Percentiles rank a stretch among this genome's conserved stretches.
Evolutionary conservation across 1,140 invertebrate species (phyloP).

Genomic region (Coenobita brevimanus): DNA sequence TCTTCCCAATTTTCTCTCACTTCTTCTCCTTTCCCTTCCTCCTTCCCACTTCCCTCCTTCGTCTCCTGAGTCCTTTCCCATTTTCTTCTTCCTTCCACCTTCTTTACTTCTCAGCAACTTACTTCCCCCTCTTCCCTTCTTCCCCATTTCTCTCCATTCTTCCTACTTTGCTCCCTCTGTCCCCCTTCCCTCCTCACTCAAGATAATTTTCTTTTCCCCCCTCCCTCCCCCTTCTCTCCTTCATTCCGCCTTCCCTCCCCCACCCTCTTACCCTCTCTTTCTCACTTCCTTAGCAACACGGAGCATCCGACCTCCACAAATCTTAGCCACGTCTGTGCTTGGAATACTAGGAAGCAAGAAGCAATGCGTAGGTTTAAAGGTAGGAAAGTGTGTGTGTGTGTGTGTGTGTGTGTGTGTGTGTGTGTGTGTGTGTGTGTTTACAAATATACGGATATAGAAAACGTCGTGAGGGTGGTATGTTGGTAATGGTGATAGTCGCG

Average conservation of each 20-base stretch:
- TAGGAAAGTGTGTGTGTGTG: no score
- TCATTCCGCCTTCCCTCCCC: background rate
- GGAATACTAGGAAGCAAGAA: no score
- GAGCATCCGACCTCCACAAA: no score
- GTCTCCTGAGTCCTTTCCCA: no score
- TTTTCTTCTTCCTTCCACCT: no score
- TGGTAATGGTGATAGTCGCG: no score
- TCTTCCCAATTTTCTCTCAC: background rate
- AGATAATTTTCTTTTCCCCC: background rate
- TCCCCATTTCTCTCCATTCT: background rate
- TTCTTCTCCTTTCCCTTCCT: background rate
- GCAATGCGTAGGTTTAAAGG: no score
- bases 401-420: no score
- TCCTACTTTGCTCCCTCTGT: background rate
- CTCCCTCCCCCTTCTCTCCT: background rate
- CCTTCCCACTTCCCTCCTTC: background rate
- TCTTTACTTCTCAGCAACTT: background rate
- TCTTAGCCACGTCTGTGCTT: no score
- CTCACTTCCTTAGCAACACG: background rate
- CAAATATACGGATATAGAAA: background rate
- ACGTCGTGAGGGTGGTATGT: no score
- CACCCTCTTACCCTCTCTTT: slow-evolving; percentile 25
- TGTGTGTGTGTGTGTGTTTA: background rate
- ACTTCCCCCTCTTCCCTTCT: background rate
- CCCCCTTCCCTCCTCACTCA: background rate